Conservation (phyloP, 2,888 invertebrate species). For the Lymantria dispar region DNA sequence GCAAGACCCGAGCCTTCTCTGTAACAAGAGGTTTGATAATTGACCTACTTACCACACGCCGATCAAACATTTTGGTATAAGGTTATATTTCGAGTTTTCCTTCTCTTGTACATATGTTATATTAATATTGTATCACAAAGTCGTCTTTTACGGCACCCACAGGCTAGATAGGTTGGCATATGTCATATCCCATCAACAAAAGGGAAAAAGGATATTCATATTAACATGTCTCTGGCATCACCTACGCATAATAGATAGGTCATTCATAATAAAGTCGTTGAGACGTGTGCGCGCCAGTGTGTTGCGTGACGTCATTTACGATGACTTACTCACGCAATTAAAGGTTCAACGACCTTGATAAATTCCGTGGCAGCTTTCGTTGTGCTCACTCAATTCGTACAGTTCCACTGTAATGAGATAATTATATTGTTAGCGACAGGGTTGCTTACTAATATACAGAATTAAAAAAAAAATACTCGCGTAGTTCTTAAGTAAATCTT, state of each 20-base stretch:
- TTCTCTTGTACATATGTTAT: no score
- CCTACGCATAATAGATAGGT: not conserved
- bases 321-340: constrained; percentile 24
- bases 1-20: no score
- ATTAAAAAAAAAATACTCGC: not conserved
- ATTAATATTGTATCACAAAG: no score
- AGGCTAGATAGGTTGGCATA: no score
- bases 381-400: constrained; percentile 15
- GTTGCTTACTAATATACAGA: not conserved
- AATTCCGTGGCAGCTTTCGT: constrained; percentile 22
- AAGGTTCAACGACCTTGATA: constrained; percentile 33
- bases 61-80: no score
- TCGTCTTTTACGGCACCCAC: no score
- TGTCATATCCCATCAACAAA: no score
- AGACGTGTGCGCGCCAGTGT: not conserved
- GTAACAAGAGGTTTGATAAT: no score
- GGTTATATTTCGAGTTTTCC: no score
- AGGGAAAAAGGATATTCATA: no score
- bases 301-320: constrained; percentile 19
- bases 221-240: no score
- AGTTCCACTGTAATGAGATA: constrained; percentile 11
- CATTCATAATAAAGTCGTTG: not conserved
- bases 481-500: not conserved
- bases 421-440: constrained; percentile 2
- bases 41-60: no score